Evolutionary conservation across 2,888 invertebrate species (phyloP), one percentile per base, ranked within the genome.

Genomic region (Protula sp.): DNA sequence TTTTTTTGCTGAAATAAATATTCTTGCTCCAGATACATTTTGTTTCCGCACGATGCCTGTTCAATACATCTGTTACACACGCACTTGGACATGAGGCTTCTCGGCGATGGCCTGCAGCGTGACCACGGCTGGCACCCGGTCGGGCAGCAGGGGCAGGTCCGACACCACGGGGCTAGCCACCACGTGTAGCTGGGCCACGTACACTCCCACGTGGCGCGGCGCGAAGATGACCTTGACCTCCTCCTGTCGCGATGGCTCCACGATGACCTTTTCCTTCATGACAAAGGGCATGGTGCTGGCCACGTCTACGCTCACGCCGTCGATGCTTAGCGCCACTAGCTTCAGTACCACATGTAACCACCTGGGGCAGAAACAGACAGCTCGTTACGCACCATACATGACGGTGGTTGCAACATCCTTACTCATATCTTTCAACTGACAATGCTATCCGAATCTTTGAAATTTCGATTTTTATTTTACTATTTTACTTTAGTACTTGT

Each of bases 171-270:
- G 62, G 31, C 54, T 58, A 45, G 50, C 50, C 31, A 52, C n/a
- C 24, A 75, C 62, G 27, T 70, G 62, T n/a, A 76, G 55, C 52
- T 72, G 67, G 0, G 70, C 74, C 3, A 73, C 68, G 58, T 73
- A 74, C 2, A 70, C 70, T 4, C 76, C 76, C 3, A 72, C 60
- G 38, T 62, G 50, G 54, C 71, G 71, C 3, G 75, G 75, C 27
- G 73, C 60, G 63, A 76, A 76, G 30, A 74, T 69, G 61, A 75
- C 74, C 60, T 68, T 65, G 31, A 75, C 60, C 4, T 66, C 67
- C 48, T 73, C 74, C 14, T 68, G 65, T 19, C 69, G 67, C 47
- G 65, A 53, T 4, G 73, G 74, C 47, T 72, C 70, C 19, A 75
- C 63, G 28, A 72, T 68, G 5, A 73, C 64, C 54, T 68, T 71